These are phyloP conservation scores for Centruroides vittatus DNA, from an alignment of 1,140 invertebrate species.

Conservation along the genomic window DNA sequence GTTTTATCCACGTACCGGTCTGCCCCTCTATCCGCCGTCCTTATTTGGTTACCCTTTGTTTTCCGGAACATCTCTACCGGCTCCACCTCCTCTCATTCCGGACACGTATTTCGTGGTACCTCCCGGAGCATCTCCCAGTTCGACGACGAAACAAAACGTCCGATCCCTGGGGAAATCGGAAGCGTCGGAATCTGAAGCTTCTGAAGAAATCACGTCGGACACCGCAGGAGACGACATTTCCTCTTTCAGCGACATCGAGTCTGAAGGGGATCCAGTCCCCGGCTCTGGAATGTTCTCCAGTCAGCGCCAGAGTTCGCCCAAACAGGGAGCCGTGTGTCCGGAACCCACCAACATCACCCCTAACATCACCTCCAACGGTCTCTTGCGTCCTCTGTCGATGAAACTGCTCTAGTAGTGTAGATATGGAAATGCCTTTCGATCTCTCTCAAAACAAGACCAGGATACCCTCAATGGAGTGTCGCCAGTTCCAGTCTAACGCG, in stretches of 20 bases:
- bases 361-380: conserved; percentile 4
- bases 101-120: conserved; percentile 6
- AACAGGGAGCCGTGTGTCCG: conserved; percentile 21
- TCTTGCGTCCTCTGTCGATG: not conserved
- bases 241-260: conserved; percentile 16
- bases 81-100: conserved; percentile 18
- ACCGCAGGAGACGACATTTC: conserved; percentile 18
- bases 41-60: conserved; percentile 33
- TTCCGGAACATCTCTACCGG: conserved; percentile 16
- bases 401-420: conserved; percentile 1
- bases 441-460: conserved; percentile 7
- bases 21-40: conserved; percentile 44
- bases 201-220: conserved; percentile 17
- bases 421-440: conserved; percentile 15
- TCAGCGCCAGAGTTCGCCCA: conserved; percentile 17
- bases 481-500: conserved; percentile 7
- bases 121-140: not conserved
- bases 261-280: conserved; percentile 9
- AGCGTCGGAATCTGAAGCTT: conserved; percentile 16
- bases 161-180: conserved; percentile 4
- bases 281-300: conserved; percentile 8
- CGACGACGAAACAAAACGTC: not conserved
- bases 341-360: conserved; percentile 11
- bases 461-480: conserved; percentile 12
- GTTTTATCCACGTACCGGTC: conserved; percentile 41